These are phyloP conservation scores for Drosophila flavopinicola DNA, from an alignment of 2,888 invertebrate species.

Conservation along the genomic window DNA sequence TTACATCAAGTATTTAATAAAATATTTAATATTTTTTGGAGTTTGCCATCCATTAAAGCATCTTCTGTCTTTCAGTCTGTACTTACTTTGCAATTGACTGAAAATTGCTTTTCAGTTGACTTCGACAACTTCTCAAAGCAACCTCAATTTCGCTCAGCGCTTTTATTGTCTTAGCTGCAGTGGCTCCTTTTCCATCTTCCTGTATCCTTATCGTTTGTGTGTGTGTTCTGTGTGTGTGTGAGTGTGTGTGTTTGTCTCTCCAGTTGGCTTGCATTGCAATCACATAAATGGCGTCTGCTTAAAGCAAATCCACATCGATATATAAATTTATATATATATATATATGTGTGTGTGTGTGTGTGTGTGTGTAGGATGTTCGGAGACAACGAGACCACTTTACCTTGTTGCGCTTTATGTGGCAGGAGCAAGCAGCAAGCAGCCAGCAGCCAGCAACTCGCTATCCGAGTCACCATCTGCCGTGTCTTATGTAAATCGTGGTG, in stretches of 20 bases:
- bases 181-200: not conserved
- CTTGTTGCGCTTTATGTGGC: constrained; percentile 36
- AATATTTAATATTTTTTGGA: not conserved
- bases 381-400: constrained; percentile 21
- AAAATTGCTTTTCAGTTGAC: not conserved
- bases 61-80: not conserved
- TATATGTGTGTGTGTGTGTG: not conserved
- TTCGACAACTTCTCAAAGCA: constrained; percentile 8
- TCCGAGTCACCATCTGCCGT: constrained; percentile 14
- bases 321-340: constrained; percentile 1
- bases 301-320: constrained; percentile 41
- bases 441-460: no score
- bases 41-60: no score
- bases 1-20: no score
- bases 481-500: constrained; percentile 53
- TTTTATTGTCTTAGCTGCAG: constrained; percentile 41
- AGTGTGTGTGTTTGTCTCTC: constrained; percentile 13
- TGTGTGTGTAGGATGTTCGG: no score
- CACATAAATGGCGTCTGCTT: constrained; percentile 67
- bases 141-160: constrained; percentile 3
- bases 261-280: constrained; percentile 47
- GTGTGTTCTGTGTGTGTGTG: not conserved
- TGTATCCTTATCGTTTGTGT: not conserved
- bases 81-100: no score
- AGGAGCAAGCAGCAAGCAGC: no score